Percentiles rank a stretch among this genome's conserved stretches.
Evolutionary conservation across 1,140 invertebrate species (phyloP).

Genomic region (Mya arenaria): DNA sequence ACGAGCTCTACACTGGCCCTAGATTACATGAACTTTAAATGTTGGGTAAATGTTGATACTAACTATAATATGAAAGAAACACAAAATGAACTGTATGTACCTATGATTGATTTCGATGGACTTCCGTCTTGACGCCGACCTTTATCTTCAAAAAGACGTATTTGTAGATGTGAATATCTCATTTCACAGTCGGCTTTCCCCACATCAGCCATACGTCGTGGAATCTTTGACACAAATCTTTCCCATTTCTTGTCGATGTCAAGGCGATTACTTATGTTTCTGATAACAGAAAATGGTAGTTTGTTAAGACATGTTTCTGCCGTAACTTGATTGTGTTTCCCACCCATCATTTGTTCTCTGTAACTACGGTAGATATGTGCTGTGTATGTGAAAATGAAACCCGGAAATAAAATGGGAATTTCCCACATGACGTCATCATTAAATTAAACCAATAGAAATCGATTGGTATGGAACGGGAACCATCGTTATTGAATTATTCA

Average conservation of each 20-base stretch:
- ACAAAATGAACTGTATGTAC: background rate
- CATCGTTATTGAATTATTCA: no score
- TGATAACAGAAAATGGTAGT: conserved; percentile 58
- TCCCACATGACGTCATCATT: no score
- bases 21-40: background rate
- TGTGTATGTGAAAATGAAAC: no score
- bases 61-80: background rate
- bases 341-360: conserved; percentile 40
- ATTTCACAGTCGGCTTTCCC: conserved; percentile 43
- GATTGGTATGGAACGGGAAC: no score
- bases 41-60: background rate
- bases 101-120: conserved; percentile 56
- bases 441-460: no score
- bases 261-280: conserved; percentile 53
- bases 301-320: conserved; percentile 61
- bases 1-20: background rate
- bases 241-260: conserved; percentile 65
- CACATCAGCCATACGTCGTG: conserved; percentile 48
- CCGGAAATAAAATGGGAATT: no score
- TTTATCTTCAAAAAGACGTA: conserved; percentile 53
- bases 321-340: background rate
- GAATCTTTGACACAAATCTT: conserved; percentile 57
- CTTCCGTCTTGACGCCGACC: conserved; percentile 53
- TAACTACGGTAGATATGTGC: no score
- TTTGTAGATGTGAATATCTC: conserved; percentile 52